phyloP scores from a whole-genome alignment of 2,888 invertebrate species.

The Cinara cedri region DNA sequence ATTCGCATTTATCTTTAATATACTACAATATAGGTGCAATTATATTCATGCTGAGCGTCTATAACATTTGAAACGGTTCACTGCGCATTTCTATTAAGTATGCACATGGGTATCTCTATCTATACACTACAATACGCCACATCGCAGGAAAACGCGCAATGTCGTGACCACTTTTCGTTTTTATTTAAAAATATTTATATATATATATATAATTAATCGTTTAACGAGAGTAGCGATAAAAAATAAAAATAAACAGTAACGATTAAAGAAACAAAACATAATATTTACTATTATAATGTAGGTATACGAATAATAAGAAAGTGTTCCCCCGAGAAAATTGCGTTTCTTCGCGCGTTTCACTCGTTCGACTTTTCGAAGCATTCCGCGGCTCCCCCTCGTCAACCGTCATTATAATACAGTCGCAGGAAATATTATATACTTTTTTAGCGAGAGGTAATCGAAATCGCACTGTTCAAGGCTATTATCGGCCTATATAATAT shows the following conservation, averaged over 20 bases:
- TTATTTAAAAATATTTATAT: slow-evolving; percentile 23
- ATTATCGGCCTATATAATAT: too few species aligned
- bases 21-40: neutral
- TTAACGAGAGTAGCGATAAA: neutral
- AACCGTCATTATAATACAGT: too few species aligned
- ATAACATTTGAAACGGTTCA: slow-evolving; percentile 29
- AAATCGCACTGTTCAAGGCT: too few species aligned
- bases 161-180: slow-evolving; percentile 45
- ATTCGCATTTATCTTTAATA: slow-evolving; percentile 18
- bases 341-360: neutral
- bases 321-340: neutral
- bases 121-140: neutral
- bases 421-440: neutral
- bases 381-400: neutral
- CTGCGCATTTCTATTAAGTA: slow-evolving; percentile 12
- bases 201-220: slow-evolving; percentile 42
- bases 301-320: neutral
- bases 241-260: neutral
- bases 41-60: neutral
- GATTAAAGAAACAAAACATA: neutral
- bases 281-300: neutral
- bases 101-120: too few species aligned
- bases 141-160: slow-evolving; percentile 6
- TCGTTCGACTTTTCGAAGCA: neutral
- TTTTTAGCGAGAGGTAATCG: too few species aligned